A percentile compares a stretch with the other conserved stretches of the same genome.
Conservation (phyloP, 2,888 invertebrate species). For the Stegophylla sp. region DNA sequence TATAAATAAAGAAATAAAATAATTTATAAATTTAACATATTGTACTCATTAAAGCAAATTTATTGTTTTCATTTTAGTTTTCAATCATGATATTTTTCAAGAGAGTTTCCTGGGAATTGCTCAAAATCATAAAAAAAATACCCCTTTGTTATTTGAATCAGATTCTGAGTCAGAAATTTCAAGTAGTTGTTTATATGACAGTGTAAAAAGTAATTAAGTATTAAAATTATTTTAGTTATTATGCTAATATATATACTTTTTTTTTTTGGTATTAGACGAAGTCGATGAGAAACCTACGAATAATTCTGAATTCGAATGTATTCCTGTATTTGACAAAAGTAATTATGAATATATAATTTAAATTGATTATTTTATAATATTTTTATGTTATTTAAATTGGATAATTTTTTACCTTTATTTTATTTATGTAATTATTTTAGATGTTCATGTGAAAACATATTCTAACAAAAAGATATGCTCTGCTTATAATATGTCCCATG, state of each 20-base stretch:
- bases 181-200: background rate
- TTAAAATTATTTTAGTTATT: constrained; percentile 9
- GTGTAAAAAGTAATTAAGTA: constrained; percentile 16
- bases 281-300: background rate
- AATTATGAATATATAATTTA: background rate
- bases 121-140: background rate
- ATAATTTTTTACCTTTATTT: background rate
- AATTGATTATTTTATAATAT: background rate
- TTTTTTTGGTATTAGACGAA: constrained; percentile 1
- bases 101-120: background rate
- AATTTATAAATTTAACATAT: no score
- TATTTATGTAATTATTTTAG: constrained; percentile 11
- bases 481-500: background rate
- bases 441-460: constrained; percentile 39
- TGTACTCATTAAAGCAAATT: no score
- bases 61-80: constrained; percentile 19
- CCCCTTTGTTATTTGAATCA: constrained; percentile 46
- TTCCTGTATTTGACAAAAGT: constrained; percentile 28
- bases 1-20: no score
- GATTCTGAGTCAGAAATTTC: constrained; percentile 31
- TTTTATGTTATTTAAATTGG: background rate
- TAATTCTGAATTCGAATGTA: background rate
- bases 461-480: constrained; percentile 29
- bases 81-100: constrained; percentile 24
- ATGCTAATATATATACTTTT: background rate